Evolutionary conservation across 2,797 vertebrate species (phyloP), one percentile per base, ranked within the genome.

Genomic region (Vespertilio murinus): DNA sequence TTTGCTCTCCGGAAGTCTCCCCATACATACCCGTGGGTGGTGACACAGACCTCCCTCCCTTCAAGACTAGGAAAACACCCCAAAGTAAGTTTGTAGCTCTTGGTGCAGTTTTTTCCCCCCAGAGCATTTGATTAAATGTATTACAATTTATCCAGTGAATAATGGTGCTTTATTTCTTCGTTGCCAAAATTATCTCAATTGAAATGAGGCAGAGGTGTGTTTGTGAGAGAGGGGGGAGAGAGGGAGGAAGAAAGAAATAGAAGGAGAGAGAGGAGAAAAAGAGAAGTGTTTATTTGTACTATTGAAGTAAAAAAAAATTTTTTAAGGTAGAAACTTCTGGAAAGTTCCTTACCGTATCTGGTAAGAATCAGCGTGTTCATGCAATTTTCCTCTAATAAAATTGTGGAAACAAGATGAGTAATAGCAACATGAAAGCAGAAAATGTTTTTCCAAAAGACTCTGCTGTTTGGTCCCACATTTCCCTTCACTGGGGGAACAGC

Each of bases 351-450:
- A 73, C n/a, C 54, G 20, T 78, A 35, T 74, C 52, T 91, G 59
- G 47, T 67, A 69, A 91, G 38, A 86, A 75, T 88, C 88, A 74
- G 33, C 94, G 47, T 89, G 91, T 88, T 73, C 64, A 73, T 75
- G 22, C n/a, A 59, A 52, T 49, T 87, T 75, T 79, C n/a, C 47
- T 45, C 52, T 88, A 54, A 71, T 88, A 73, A 93, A 75, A 81
- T 59, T 49, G 14, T 82, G 42, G 90, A 40, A 83, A 79, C 65
- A 80, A 47, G 30, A 74, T 89, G 59, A 86, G 5, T 86, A 70
- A 78, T 20, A 47, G 52, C 25, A 74, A 40, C 1, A 7, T 11
- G 49, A 54, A 84, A 56, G 16, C 45, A 25, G 30, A 8, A 5
- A 35, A 20, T 38, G 6, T 59, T 75, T 94, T 93, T 64, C 89